A percentile compares a stretch with the other conserved stretches of the same genome.
These are phyloP conservation scores for Oreochromis tanganicae DNA, from an alignment of 2,113 vertebrate genomes.

Conservation along the genomic window DNA sequence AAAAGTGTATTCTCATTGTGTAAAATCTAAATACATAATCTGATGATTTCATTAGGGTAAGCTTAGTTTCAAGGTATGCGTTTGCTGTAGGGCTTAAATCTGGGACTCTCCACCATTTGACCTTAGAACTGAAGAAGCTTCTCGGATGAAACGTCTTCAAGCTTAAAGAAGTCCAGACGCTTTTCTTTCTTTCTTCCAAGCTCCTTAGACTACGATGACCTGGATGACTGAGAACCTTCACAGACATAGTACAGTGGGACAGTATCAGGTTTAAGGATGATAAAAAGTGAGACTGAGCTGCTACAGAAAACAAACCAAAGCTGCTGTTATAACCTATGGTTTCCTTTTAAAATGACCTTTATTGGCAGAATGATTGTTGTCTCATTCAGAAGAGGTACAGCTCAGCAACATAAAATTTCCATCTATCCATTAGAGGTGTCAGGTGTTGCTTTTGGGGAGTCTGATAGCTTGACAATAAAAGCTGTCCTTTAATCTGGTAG, in stretches of 20 bases:
- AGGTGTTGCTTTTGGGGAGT: background rate
- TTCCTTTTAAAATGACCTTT: background rate
- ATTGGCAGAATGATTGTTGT: background rate
- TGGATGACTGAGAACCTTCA: background rate
- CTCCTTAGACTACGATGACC: background rate
- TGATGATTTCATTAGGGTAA: background rate
- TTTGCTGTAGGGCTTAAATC: background rate
- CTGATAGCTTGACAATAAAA: background rate
- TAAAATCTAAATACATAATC: background rate
- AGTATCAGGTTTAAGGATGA: background rate
- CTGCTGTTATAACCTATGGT: background rate
- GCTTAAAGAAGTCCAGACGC: background rate
- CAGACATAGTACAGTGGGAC: background rate
- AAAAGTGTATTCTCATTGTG: background rate
- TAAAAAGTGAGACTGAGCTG: background rate
- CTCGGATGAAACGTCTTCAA: background rate
- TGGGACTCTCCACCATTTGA: background rate
- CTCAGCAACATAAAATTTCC: background rate
- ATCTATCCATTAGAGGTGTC: background rate
- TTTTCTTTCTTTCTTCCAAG: background rate
- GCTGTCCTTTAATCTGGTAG: background rate
- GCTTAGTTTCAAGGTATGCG: background rate
- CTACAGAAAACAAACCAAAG: background rate
- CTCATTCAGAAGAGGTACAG: background rate
- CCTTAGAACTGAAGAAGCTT: background rate